Base-by-base conservation (phyloP, 2,888 invertebrate genomes). In the Gastrophysa polygoni region DNA sequence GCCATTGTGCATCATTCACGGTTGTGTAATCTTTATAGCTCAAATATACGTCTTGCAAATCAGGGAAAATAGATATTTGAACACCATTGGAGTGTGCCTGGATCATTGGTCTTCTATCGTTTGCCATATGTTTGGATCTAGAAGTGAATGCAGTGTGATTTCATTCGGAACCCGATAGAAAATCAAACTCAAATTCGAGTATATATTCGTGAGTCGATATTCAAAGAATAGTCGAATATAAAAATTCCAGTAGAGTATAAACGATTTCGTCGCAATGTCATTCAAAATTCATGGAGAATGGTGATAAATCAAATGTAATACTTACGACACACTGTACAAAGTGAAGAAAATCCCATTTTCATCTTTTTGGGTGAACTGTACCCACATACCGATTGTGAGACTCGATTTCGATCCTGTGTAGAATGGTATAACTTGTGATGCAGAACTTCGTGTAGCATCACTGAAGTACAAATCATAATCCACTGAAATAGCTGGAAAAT, bases 381-480 rank as follows among this genome's bases (percentile, higher is more conserved):
- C 95, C 98, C 98, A 98, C 88, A 98, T 88, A 16, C 93, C 95
- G 57, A 98, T 86, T 0, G 96, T 95, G 28, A 98, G 81, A 74
- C 93, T 92, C 68, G 88, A 88, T 59, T 90, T 88, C 14, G 87
- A 87, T 2, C 89, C 88, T 11, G 91, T 91, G 71, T 90, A 89
- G 83, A 98, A 96, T 57, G 97, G 97, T 75, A 97, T 92, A 11
- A 95, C 89, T 82, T 97, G 91, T 20, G 95, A 92, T 3, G 97
- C 98, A 72, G 93, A 94, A 64, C 96, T 95, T 11, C 95, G 89
- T 11, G 91, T 85, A 48, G 93, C 89, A 78, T 97, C 96, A 75
- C 95, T 93, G 82, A 98, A 96, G 87, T 94, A 95, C 8, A 98
- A 84, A 79, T 98, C 98, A 80, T 98, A 98, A 82, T 98, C 96